Evolutionary conservation across 2,113 vertebrate species (phyloP), one percentile per base, ranked within the genome.

Genomic region (Amazona vittata): DNA sequence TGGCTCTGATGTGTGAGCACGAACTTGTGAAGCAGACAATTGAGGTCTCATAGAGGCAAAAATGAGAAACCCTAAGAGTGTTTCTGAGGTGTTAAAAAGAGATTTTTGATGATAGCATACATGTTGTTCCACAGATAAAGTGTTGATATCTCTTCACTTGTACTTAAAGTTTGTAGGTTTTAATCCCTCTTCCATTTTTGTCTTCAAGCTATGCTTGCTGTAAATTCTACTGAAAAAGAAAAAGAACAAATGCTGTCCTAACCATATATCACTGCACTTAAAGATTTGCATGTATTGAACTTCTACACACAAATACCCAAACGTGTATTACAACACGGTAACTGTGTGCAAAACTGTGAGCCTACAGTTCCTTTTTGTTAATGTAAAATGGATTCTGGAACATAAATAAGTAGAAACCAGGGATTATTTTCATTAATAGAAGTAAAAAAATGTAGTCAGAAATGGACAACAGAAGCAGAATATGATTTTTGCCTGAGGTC

Each of bases 21-120:
- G 71, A 84, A 88, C 83, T 91, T 95, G 96, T 91, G 94, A 96
- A 95, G 55, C 73, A 96, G 77, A 75, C 86, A 89, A 78, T 78
- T 1, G 2, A 82, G 78, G 79, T 73, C 82, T 91, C 82, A 75
- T 41, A 78, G 81, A 94, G 81, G 75, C 67, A 96, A 96, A 96
- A 94, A 95, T 95, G 92, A 97, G 83, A 95, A 94, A 82, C 49
- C 25, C 71, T 92, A 83, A 68, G 67, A 89, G 82, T 89, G 74
- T 92, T 94, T 93, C 79, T 83, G 65, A 95, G 86, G 95, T 96
- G 96, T 89, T 90, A 94, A 92, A 86, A 94, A 96, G 67, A 91
- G 50, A 81, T 84, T 87, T 95, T 89, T 4, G 6, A 91, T 95
- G 93, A 94, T 85, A 46, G 49, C 52, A 87, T 94, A 69, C 63